Evolutionary conservation across 2,888 invertebrate genomes (phyloP), one percentile per base, ranked within the genome.

Genomic region (Drosophila dives): DNA sequence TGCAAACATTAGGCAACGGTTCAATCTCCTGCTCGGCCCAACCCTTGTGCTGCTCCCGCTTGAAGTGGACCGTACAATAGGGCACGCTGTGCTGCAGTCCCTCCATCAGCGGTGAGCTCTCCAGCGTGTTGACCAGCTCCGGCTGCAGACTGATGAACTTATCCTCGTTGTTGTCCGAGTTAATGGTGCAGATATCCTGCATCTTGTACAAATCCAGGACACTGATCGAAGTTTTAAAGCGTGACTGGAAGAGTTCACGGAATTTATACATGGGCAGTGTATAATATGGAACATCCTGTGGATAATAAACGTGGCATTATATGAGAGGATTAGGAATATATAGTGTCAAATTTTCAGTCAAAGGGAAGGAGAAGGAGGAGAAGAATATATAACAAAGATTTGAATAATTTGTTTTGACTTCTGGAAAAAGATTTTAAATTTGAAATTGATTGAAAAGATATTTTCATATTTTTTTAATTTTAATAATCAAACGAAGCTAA

Each of bases 231-330:
- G 95, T 95, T 91, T 96, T 95, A 89, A 95, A 96, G n/a, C 97
- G 95, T 70, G 96, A 95, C 92, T 97, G 97, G 90, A 96, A 96
- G 86, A 97, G 94, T 92, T 97, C 96, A 68, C 97, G 95, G 86
- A 97, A 96, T 91, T 96, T 96, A 92, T 97, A 97, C 67, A 97
- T 94, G 8, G 97, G 97, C 80, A 97, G 94, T 71, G 94, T 94
- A 91, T 95, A 95, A 12, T 95, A 95, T 32, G 97, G 96, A 40
- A 96, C 96, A 92, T 97, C 97, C 94, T 95, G 54, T 42, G 11
- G 15, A 29, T 1, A 8, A 33, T 3, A 45, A 45, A 5, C 3
- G 40, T 40, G 2, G 40, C 10, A n/a, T 40, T 40, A 40, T 40
- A 45, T 8, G 7, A 15, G 2, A 45, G 15, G 3, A 20, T 7